Evolutionary conservation across 2,113 vertebrate species (phyloP).

Genomic region (Elaphurus davidianus): DNA sequence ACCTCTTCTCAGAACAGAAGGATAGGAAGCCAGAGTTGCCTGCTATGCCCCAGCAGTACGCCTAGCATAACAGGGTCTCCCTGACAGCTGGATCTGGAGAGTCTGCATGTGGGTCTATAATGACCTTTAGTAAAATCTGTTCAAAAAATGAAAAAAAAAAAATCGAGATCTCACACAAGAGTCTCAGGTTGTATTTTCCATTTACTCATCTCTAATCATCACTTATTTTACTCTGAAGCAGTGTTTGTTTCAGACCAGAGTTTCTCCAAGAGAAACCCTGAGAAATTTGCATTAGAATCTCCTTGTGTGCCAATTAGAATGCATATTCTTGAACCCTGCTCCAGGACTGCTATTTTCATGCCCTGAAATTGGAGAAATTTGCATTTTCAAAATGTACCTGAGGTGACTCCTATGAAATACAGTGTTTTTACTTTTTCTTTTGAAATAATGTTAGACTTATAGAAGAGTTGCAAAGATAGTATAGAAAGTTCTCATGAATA

Average conservation of each 20-base stretch:
- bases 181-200: neutral
- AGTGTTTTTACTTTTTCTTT: neutral
- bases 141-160: neutral
- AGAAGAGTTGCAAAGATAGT: neutral
- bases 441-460: neutral
- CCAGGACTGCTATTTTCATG: neutral
- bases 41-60: conserved; percentile 91
- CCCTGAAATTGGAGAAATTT: neutral
- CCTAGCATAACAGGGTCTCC: conserved; percentile 85
- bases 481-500: neutral
- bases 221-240: neutral
- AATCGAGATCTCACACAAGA: neutral
- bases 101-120: conserved; percentile 63
- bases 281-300: neutral
- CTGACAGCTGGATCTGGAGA: conserved; percentile 58
- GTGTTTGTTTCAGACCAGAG: neutral
- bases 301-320: neutral
- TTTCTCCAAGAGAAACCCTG: neutral
- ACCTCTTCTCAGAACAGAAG: conserved; percentile 83
- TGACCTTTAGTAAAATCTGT: conserved; percentile 80
- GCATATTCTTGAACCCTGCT: neutral
- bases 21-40: conserved; percentile 93
- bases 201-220: neutral
- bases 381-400: neutral
- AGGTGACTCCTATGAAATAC: neutral